Conservation (phyloP, 2,797 vertebrate genomes). For the Coccyzus lansbergi region DNA sequence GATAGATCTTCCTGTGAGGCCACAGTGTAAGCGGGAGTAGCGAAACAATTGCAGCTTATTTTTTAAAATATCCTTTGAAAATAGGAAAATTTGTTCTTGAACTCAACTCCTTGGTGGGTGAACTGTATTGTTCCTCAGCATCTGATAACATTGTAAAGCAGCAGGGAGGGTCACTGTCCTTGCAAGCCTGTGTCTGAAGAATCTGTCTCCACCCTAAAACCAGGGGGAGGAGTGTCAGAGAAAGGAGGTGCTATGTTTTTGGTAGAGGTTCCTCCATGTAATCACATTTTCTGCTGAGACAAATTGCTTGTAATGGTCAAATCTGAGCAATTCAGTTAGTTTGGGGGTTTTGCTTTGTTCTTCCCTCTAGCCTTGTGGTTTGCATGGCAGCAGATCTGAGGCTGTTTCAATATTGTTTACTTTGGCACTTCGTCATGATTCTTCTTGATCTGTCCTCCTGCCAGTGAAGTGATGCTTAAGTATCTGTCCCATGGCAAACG, state of each 20-base stretch:
- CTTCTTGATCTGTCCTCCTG: neutral
- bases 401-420: neutral
- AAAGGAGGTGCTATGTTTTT: neutral
- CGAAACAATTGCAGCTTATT: neutral
- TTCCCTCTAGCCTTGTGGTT: neutral
- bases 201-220: conserved; percentile 34
- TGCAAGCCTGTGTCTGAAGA: neutral
- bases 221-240: neutral
- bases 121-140: neutral
- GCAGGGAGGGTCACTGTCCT: neutral
- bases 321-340: neutral
- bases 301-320: neutral
- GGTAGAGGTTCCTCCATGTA: neutral
- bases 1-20: neutral
- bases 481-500: accelerated
- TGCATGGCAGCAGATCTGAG: neutral
- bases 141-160: neutral
- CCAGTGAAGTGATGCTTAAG: neutral
- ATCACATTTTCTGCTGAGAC: neutral
- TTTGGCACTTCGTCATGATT: neutral
- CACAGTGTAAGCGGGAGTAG: neutral
- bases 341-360: neutral
- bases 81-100: neutral
- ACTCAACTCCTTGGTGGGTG: neutral
- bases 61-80: neutral